Conservation (phyloP, 2,888 invertebrate genomes). For the Torymus tubicola region DNA sequence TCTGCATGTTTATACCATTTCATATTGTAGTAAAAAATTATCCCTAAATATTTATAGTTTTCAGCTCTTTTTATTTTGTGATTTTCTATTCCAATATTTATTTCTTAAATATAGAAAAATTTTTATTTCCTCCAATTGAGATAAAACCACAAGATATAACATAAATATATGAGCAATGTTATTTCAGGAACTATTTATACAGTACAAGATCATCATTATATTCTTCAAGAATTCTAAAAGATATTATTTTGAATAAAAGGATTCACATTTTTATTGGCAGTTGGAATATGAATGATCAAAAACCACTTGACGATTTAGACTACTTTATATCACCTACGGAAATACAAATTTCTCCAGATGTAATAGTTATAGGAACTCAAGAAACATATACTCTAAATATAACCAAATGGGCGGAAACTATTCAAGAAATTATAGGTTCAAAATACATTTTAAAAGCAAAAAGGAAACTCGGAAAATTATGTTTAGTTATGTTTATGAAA, state of each 20-base stretch:
- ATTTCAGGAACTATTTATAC: conserved; percentile 40
- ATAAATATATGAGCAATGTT: background rate
- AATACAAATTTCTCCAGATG: conserved; percentile 18
- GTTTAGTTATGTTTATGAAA: conserved; percentile 31
- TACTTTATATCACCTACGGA: conserved; percentile 11
- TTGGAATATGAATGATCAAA: conserved; percentile 51
- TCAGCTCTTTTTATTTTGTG: background rate
- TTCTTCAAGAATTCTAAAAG: background rate
- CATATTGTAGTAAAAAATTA: too few relatives aligned
- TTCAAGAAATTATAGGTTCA: conserved; percentile 32
- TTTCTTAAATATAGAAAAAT: too few relatives aligned
- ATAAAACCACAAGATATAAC: too few relatives aligned
- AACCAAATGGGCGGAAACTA: conserved; percentile 17
- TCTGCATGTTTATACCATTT: too few relatives aligned
- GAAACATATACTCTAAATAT: conserved; percentile 33
- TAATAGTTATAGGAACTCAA: conserved; percentile 47
- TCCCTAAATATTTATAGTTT: too few relatives aligned
- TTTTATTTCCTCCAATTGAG: too few relatives aligned
- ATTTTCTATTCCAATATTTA: background rate
- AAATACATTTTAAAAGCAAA: conserved; percentile 11
- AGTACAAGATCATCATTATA: background rate
- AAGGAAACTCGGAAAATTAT: conserved; percentile 33
- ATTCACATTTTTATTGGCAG: conserved; percentile 40
- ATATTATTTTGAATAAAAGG: conserved; percentile 26
- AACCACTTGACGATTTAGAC: conserved; percentile 17